These are phyloP conservation scores for Ceratosolen solmsi DNA, from an alignment of 1,140 invertebrate species.

Conservation along the genomic window DNA sequence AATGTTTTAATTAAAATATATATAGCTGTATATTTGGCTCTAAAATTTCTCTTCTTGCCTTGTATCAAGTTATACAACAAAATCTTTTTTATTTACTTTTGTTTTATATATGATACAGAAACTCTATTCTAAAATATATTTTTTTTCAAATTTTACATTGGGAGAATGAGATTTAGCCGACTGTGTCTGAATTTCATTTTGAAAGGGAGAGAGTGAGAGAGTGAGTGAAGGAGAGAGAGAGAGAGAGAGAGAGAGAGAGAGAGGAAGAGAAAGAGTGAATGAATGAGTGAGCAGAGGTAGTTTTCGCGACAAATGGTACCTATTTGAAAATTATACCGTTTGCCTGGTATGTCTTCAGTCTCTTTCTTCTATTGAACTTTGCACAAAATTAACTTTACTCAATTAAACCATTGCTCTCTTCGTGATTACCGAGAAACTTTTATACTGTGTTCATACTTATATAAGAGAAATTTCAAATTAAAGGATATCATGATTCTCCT, in stretches of 20 bases:
- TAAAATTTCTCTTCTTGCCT: too few relatives aligned
- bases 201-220: too few relatives aligned
- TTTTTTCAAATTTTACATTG: background rate
- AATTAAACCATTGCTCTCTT: constrained; percentile 53
- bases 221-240: too few relatives aligned
- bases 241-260: too few relatives aligned
- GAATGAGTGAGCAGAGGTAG: background rate
- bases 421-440: background rate
- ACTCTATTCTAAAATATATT: background rate
- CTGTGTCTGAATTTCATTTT: constrained; percentile 6
- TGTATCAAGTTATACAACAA: too few relatives aligned
- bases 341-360: background rate
- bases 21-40: too few relatives aligned
- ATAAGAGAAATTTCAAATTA: background rate
- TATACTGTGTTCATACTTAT: background rate
- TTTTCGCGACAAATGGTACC: background rate
- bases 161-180: background rate
- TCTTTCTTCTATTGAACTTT: constrained; percentile 52
- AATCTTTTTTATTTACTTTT: too few relatives aligned
- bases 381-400: constrained; percentile 61
- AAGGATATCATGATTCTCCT: background rate
- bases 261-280: too few relatives aligned
- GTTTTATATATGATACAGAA: background rate
- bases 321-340: background rate
- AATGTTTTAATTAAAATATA: too few relatives aligned